phyloP scores from a whole-genome alignment of 2,113 vertebrate species.

The Pleuronectes platessa region DNA sequence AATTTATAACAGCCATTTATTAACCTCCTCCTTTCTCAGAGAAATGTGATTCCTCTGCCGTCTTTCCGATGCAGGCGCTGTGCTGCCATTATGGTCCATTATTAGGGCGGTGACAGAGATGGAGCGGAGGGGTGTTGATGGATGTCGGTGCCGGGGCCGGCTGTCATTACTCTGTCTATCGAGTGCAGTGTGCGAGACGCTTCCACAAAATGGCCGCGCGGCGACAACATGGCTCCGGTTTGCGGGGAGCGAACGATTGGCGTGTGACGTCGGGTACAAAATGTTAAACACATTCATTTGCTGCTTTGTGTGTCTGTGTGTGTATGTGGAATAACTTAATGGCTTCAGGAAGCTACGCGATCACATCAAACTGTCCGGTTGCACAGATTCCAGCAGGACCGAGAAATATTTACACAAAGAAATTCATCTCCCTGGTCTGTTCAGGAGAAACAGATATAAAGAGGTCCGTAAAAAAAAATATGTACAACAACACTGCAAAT shows the following conservation, averaged over 20 bases:
- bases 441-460: conserved; percentile 22
- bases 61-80: conserved; percentile 50
- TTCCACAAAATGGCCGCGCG: conserved; percentile 76
- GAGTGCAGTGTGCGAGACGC: conserved; percentile 38
- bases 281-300: conserved; percentile 54
- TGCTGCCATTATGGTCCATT: conserved; percentile 69
- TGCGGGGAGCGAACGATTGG: conserved; percentile 40
- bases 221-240: conserved; percentile 70
- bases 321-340: conserved; percentile 19
- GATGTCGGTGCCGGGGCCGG: conserved; percentile 47
- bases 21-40: conserved; percentile 69
- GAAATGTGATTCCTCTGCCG: conserved; percentile 58
- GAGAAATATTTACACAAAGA: conserved; percentile 50
- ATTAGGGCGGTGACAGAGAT: conserved; percentile 68
- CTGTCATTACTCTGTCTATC: conserved; percentile 65
- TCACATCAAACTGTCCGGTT: conserved; percentile 17
- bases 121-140: conserved; percentile 70
- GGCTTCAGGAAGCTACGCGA: conserved; percentile 14
- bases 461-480: conserved; percentile 22
- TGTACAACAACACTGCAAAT: conserved; percentile 57
- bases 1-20: conserved; percentile 77
- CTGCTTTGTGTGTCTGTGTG: conserved; percentile 12
- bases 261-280: conserved; percentile 23
- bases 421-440: conserved; percentile 14
- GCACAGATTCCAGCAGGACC: conserved; percentile 13